Evolutionary conservation across 1,140 invertebrate genomes (phyloP), one percentile per base, ranked within the genome.

Genomic region (Centruroides sculpturatus): DNA sequence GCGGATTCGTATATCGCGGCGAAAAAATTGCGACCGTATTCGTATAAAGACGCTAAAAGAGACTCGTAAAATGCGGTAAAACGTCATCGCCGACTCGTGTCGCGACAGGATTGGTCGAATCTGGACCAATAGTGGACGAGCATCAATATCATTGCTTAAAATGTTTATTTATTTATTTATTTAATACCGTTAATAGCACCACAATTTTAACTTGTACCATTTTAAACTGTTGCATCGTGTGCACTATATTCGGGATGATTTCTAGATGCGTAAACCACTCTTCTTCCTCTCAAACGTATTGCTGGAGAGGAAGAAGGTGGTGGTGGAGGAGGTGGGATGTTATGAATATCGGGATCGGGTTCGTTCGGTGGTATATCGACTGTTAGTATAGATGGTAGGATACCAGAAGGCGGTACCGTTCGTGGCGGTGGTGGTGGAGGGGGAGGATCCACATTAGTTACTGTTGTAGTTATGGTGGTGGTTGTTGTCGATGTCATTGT

Each of bases 221-320:
- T 41, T 41, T 41, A 41, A 41, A 41, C 41, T 41, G 41, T 41
- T 41, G 41, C 41, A 8, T 41, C 41, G 41, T 41, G 41, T 41
- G 41, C 50, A 51, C 5, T 41, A 41, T 41, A 41, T 41, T 41
- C 41, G 5, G 41, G 60, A 4, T 61, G 55, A 35, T 47, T 57
- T 12, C 61, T 23, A 34, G 54, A 55, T 36, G 62, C 48, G 50
- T 63, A 63, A n/a, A 59, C 54, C 7, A 63, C 59, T 47, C 62
- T 54, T 5, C 58, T 55, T 4, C 59, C 63, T 12, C 63, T 49
- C 63, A 64, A 61, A 3, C 63, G 51, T 1, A 65, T 60, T 8
- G 61, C 60, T 6, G 64, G 60, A 46, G 57, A 56, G 3, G 60
- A 35, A 3, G 57, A 57, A 1, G 64, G 57, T 3, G 60, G 64